phyloP scores from a whole-genome alignment of 2,113 vertebrate genomes.

The Coryphaenoides rupestris region DNA sequence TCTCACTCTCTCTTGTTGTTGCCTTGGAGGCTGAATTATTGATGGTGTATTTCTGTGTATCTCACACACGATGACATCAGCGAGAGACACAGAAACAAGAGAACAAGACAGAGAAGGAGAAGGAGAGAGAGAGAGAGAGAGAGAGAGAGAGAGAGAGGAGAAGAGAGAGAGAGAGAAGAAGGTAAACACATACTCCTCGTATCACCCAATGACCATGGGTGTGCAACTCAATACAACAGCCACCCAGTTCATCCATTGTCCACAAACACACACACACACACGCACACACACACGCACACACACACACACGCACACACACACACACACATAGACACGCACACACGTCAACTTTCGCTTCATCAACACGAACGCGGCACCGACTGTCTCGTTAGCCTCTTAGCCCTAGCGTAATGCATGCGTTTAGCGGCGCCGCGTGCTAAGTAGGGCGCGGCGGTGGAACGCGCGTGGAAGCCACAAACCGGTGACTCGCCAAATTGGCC shows the following conservation, averaged over 20 bases:
- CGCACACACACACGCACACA: no score
- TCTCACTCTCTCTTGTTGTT: conserved; percentile 38
- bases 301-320: conserved; percentile 22
- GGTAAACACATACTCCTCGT: no score
- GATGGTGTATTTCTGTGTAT: conserved; percentile 37
- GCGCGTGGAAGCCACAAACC: conserved; percentile 29
- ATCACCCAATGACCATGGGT: no score
- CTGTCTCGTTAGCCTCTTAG: conserved; percentile 37
- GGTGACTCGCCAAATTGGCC: conserved; percentile 42
- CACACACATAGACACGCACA: conserved; percentile 23
- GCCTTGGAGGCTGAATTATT: conserved; percentile 51
- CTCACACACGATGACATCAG: no score
- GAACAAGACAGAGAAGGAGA: background rate
- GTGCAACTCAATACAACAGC: no score
- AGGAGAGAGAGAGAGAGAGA: background rate
- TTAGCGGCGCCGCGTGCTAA: conserved; percentile 32
- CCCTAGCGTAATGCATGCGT: conserved; percentile 34
- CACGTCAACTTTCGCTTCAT: conserved; percentile 5
- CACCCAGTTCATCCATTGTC: no score
- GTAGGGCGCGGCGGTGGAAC: conserved; percentile 14
- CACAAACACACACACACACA: no score
- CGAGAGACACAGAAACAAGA: conserved; percentile 18
- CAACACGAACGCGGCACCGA: conserved; percentile 17
- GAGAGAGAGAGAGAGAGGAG: background rate
- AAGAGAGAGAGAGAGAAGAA: background rate